Evolutionary conservation across 2,888 invertebrate species (phyloP).

Genomic region (Carabus problematicus): DNA sequence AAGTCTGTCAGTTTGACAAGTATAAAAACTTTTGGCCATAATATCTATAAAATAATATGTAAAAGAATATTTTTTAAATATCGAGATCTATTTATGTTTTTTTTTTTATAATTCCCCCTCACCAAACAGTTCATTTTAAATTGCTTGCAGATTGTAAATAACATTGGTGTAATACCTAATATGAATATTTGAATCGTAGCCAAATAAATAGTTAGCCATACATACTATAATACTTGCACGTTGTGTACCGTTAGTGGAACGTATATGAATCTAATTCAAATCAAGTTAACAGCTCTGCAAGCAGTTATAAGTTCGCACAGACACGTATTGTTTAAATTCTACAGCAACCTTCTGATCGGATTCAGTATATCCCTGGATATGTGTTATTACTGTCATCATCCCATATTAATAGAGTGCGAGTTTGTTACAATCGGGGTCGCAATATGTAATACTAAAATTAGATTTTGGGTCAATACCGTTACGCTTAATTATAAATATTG

Average conservation of each 20-base stretch:
- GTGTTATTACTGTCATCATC: conserved; percentile 12
- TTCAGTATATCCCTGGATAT: too few species aligned
- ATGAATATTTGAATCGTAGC: conserved; percentile 28
- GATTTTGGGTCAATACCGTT: conserved; percentile 39
- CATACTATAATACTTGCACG: conserved; percentile 9
- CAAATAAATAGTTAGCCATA: conserved; percentile 24
- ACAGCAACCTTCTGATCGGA: too few species aligned
- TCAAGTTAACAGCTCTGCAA: too few species aligned
- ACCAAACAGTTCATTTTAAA: background rate
- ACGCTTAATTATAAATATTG: conserved; percentile 35
- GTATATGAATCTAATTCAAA: too few species aligned
- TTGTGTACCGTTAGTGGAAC: conserved; percentile 20
- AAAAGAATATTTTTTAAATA: background rate
- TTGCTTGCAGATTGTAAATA: background rate
- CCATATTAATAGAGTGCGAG: conserved; percentile 24
- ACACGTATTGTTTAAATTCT: too few species aligned
- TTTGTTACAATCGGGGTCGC: conserved; percentile 31
- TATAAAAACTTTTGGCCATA: background rate
- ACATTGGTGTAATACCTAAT: conserved; percentile 23
- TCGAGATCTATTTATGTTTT: background rate
- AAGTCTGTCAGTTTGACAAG: background rate
- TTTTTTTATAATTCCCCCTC: background rate
- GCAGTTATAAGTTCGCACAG: too few species aligned
- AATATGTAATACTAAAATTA: conserved; percentile 23
- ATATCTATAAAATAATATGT: background rate